Base-by-base conservation (phyloP, 2,888 invertebrate species). In the Didymodactylos carnosus region DNA sequence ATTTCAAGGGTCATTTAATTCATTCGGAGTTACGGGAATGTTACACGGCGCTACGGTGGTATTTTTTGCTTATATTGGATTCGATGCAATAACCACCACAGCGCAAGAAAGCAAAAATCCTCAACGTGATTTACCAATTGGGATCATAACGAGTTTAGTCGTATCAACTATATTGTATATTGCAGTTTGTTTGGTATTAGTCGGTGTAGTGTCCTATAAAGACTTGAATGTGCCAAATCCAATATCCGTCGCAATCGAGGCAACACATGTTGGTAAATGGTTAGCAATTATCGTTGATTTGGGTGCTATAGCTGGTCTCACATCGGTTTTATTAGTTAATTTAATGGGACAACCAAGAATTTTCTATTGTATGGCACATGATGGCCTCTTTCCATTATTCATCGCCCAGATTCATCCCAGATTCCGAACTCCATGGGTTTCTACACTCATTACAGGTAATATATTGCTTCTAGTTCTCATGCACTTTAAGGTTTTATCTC, bases 61-160 rank as follows among this genome's bases (percentile, higher is more conserved):
- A 3, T 75, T 75, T 62, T 75, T 75, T 40, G 75, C 62, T 39
- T 39, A 72, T 25, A n/a, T 35, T 8, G 75, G 75, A 4, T 75
- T 75, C 14, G 75, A 75, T 11, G 25, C 75, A 35, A n/a, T 75
- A n/a, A 6, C 75, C 7, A 69, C 75, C 41, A 53, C 35, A 10
- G 75, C 75, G 16, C 39, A 75, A 69, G 75, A 75, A 72, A 19
- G 35, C 2, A 35, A 39, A 1, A 14, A 29, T 19, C 75, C 75
- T 25, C 7, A 16, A 13, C 10, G 39, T 25, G 23, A 53, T 43
- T 7, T 75, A 27, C 35, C 75, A n/a, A 27, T 10, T 35, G 76
- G 43, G 7, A 76, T 29, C 16, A 41, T 75, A 14, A 23, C 13
- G 11, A 39, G 76, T 4, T 1, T 43, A 4, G 1, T 76, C 16